phyloP scores from a whole-genome alignment of 2,888 invertebrate genomes.

The Deroplatys truncata region DNA sequence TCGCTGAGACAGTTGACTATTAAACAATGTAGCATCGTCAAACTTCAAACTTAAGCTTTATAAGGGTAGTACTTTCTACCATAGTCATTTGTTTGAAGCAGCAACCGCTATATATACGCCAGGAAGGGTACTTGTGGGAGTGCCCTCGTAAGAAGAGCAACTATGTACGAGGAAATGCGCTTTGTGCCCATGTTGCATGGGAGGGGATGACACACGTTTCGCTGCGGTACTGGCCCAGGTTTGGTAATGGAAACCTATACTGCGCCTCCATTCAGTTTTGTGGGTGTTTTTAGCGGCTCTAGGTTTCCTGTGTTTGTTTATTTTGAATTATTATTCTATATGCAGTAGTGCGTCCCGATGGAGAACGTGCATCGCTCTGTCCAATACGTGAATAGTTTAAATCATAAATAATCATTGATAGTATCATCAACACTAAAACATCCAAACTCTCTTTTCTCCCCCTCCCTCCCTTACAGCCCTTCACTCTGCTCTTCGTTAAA shows the following conservation, averaged over 20 bases:
- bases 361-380: not conserved
- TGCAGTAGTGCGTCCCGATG: not conserved
- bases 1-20: no score
- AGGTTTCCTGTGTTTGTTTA: constrained; percentile 8
- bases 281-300: not conserved
- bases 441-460: not conserved
- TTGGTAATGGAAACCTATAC: constrained; percentile 8
- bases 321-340: constrained; percentile 17
- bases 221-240: not conserved
- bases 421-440: constrained; percentile 17
- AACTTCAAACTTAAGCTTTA: no score
- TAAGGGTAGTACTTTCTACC: no score
- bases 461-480: not conserved
- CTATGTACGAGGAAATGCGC: not conserved
- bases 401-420: constrained; percentile 19
- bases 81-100: no score
- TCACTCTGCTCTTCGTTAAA: constrained; percentile 2
- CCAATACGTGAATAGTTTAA: constrained; percentile 18
- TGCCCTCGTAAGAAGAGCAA: no score
- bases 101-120: no score
- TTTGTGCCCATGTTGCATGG: not conserved
- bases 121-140: no score
- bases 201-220: not conserved
- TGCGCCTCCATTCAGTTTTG: not conserved
- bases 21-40: no score